Evolutionary conservation across 2,113 vertebrate genomes (phyloP).

Genomic region (Vombatus ursinus): DNA sequence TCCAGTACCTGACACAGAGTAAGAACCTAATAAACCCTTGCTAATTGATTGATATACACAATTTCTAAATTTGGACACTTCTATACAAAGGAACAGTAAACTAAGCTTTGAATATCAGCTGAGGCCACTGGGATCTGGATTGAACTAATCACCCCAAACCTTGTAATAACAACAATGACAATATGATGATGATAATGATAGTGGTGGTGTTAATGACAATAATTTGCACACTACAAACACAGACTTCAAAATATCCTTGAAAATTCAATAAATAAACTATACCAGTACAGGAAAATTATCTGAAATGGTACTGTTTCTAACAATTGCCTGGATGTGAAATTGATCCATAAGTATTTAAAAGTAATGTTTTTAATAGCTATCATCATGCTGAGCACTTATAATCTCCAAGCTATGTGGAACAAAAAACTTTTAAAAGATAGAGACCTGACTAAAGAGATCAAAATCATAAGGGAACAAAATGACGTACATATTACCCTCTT

Average conservation of each 20-base stretch:
- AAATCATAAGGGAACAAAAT: not conserved
- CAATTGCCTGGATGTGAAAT: not conserved
- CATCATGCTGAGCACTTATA: not conserved
- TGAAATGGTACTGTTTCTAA: not conserved
- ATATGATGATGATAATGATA: not conserved
- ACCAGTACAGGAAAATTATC: not conserved
- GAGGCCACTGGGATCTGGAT: not conserved
- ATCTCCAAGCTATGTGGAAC: not conserved
- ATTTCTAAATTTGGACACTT: not conserved
- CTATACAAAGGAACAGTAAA: not conserved
- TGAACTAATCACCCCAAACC: not conserved
- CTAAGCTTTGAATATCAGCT: not conserved
- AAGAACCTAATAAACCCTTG: not conserved
- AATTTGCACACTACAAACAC: not conserved
- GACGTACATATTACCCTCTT: not conserved
- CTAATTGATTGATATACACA: not conserved
- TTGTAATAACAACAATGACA: not conserved
- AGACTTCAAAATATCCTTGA: not conserved
- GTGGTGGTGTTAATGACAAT: not conserved
- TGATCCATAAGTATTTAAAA: not conserved
- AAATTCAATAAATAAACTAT: not conserved
- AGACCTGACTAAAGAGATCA: not conserved
- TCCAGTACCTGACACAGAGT: not conserved
- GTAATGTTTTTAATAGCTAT: not conserved
- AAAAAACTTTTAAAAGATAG: not conserved